Conservation (phyloP, 2,888 invertebrate genomes). For the Eurytoma adleriae region DNA sequence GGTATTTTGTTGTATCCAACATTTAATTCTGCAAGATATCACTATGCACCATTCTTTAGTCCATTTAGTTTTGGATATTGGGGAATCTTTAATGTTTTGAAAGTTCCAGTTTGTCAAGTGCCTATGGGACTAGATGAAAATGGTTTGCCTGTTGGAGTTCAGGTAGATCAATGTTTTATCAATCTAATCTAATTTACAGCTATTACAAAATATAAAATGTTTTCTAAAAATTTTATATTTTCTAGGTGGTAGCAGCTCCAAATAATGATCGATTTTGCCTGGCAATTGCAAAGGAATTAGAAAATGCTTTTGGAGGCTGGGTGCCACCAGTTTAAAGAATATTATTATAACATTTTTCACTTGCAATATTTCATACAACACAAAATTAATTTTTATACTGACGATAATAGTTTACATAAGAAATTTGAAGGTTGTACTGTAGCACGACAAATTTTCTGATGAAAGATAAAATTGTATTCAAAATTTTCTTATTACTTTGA, state of each 20-base stretch:
- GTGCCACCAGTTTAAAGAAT: conserved; percentile 77
- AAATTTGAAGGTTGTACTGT: no score
- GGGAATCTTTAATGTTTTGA: conserved; percentile 89
- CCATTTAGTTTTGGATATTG: conserved; percentile 92
- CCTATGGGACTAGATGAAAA: conserved; percentile 85
- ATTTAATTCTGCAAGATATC: conserved; percentile 89
- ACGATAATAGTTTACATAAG: no score
- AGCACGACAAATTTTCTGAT: no score
- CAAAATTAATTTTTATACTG: no score
- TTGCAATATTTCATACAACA: neutral
- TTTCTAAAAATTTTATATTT: conserved; percentile 31
- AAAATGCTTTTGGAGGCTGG: conserved; percentile 84
- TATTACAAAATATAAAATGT: conserved; percentile 23
- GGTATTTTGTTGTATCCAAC: conserved; percentile 91
- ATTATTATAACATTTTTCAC: neutral
- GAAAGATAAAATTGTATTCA: no score
- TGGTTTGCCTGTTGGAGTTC: conserved; percentile 88
- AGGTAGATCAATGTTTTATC: conserved; percentile 73
- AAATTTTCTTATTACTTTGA: no score
- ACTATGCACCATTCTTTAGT: conserved; percentile 86
- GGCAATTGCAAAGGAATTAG: conserved; percentile 85
- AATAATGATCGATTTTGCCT: conserved; percentile 85
- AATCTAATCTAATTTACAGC: no score
- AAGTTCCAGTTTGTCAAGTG: conserved; percentile 90
- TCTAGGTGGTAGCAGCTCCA: conserved; percentile 82